phyloP scores from a whole-genome alignment of 2,888 invertebrate genomes.

The Allygus modestus region DNA sequence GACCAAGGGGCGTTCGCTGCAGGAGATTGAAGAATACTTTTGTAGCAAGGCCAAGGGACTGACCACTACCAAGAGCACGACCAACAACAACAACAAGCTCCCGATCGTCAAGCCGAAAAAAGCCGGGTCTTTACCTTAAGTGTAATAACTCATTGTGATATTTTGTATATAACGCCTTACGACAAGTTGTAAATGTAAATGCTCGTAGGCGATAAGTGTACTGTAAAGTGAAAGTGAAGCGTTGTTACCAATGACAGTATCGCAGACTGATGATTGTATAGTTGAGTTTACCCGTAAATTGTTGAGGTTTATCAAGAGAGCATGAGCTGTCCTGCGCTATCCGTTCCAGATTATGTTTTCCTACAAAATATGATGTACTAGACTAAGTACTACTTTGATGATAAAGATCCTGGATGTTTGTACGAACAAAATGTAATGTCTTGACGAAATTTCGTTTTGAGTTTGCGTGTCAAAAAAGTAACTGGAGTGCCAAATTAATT shows the following conservation, averaged over 20 bases:
- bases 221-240: background rate
- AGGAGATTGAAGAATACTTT: constrained; percentile 85
- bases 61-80: constrained; percentile 62
- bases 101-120: constrained; percentile 66
- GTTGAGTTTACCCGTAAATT: background rate
- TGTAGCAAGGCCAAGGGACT: constrained; percentile 79
- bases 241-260: constrained; percentile 29
- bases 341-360: no score
- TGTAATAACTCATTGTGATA: constrained; percentile 37
- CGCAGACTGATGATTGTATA: background rate
- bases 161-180: constrained; percentile 41
- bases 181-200: constrained; percentile 11
- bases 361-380: no score
- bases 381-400: no score
- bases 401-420: no score
- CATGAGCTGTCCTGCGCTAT: background rate
- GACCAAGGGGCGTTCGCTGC: constrained; percentile 82
- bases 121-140: constrained; percentile 66
- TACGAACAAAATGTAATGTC: no score
- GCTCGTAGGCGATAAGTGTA: background rate
- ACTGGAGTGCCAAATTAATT: no score
- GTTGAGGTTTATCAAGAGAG: background rate
- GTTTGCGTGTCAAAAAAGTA: no score
- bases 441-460: no score
- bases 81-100: constrained; percentile 64